phyloP scores from a whole-genome alignment of 2,113 vertebrate species.

The Hyperopisus bebe region DNA sequence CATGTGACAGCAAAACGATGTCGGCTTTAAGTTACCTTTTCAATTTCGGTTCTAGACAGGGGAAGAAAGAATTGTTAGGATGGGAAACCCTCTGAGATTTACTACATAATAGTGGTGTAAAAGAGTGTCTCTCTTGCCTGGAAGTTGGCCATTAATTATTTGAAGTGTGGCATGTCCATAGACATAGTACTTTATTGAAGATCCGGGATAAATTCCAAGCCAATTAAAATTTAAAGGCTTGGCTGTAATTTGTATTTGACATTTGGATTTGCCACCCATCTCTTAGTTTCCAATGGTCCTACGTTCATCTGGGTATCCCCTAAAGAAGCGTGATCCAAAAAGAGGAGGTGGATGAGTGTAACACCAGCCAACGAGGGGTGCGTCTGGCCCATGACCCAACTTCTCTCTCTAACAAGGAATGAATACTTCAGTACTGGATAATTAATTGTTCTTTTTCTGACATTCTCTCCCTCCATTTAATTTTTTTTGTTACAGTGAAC shows the following conservation, averaged over 20 bases:
- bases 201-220: background rate
- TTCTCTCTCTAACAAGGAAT: background rate
- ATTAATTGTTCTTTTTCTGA: background rate
- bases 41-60: background rate
- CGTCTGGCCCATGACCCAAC: background rate
- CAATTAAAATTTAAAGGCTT: conserved; percentile 7
- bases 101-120: background rate
- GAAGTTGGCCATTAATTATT: background rate
- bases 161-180: background rate
- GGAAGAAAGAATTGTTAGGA: background rate
- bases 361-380: background rate
- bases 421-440: background rate
- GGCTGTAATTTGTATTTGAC: background rate
- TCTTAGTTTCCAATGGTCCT: background rate
- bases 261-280: background rate
- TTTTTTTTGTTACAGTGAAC: background rate
- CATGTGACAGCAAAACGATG: background rate
- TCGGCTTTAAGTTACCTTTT: background rate
- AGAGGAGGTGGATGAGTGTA: background rate
- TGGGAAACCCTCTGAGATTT: background rate
- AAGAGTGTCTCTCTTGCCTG: background rate
- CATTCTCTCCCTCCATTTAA: background rate
- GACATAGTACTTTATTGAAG: background rate
- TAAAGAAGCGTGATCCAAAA: background rate
- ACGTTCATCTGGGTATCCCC: background rate